Conservation (phyloP, 23 tunicate species). For the Phallusia fumigata region DNA sequence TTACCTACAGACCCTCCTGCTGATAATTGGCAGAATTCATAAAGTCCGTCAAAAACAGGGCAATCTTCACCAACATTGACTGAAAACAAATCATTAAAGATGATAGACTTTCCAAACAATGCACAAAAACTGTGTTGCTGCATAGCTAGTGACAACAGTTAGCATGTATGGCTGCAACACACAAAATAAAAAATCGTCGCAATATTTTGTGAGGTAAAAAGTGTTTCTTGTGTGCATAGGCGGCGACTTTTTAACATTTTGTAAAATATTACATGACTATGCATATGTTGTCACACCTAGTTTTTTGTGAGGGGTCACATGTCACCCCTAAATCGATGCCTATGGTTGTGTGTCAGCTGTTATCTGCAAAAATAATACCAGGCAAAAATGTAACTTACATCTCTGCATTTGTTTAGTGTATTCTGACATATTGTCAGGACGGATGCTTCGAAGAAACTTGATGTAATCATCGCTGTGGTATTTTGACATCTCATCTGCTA, state of each 20-base stretch:
- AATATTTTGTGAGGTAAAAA: too few relatives aligned
- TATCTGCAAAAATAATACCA: too few relatives aligned
- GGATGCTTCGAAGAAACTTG: constrained; percentile 82
- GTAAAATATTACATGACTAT: too few relatives aligned
- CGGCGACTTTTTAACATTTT: too few relatives aligned
- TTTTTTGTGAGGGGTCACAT: too few relatives aligned
- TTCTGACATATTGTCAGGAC: constrained; percentile 96
- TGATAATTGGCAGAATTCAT: constrained; percentile 95
- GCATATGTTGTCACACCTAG: too few relatives aligned
- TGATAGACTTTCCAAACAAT: too few relatives aligned
- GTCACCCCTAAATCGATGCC: too few relatives aligned
- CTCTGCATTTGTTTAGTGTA: constrained; percentile 97
- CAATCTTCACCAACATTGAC: constrained; percentile 99
- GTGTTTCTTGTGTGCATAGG: too few relatives aligned
- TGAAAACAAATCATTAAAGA: constrained; percentile 6
- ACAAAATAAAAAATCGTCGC: too few relatives aligned
- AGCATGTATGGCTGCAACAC: background rate
- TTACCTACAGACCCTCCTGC: constrained; percentile 95
- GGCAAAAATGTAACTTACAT: constrained; percentile 59
- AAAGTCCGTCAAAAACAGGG: constrained; percentile 95
- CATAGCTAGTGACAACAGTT: background rate
- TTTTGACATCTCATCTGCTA: constrained; percentile 89
- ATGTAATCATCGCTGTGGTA: constrained; percentile 98
- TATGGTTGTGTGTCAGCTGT: too few relatives aligned
- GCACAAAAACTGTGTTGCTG: background rate